A percentile compares a stretch with the other conserved stretches of the same genome.
Evolutionary conservation across 2,888 invertebrate genomes (phyloP).

Genomic region (Dyspetes luteomarginatus): DNA sequence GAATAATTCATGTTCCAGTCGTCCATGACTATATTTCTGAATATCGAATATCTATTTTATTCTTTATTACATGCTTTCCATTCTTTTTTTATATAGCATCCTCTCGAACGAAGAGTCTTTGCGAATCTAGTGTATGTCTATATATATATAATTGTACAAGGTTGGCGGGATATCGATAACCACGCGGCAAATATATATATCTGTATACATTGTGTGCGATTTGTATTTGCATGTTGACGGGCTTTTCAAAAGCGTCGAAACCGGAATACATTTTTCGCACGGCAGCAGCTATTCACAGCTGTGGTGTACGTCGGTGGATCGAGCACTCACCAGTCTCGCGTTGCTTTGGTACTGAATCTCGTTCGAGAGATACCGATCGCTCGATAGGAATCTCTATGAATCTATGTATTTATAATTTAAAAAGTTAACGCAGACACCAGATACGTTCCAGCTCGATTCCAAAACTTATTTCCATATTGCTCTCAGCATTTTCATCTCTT

Average conservation of each 20-base stretch:
- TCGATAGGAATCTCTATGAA: slow-evolving; percentile 22
- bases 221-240: slow-evolving; percentile 53
- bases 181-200: neutral
- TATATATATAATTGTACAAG: too few relatives aligned
- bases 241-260: slow-evolving; percentile 45
- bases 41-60: slow-evolving; percentile 1
- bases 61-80: neutral
- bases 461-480: slow-evolving; percentile 20
- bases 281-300: slow-evolving; percentile 26
- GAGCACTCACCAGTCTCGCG: neutral
- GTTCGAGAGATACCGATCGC: slow-evolving; percentile 17
- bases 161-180: neutral
- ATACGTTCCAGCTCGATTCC: neutral
- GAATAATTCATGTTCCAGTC: neutral
- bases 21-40: neutral
- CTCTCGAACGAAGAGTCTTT: neutral
- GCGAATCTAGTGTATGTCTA: neutral
- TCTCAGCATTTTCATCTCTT: neutral
- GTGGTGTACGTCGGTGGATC: neutral
- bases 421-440: neutral
- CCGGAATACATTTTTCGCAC: slow-evolving; percentile 25
- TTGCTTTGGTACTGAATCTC: slow-evolving; percentile 2
- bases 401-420: slow-evolving; percentile 36
- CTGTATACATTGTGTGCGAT: neutral
- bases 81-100: neutral